Evolutionary conservation across 2,888 invertebrate genomes (phyloP), one percentile per base, ranked within the genome.

Genomic region (Phaedon cochleariae): DNA sequence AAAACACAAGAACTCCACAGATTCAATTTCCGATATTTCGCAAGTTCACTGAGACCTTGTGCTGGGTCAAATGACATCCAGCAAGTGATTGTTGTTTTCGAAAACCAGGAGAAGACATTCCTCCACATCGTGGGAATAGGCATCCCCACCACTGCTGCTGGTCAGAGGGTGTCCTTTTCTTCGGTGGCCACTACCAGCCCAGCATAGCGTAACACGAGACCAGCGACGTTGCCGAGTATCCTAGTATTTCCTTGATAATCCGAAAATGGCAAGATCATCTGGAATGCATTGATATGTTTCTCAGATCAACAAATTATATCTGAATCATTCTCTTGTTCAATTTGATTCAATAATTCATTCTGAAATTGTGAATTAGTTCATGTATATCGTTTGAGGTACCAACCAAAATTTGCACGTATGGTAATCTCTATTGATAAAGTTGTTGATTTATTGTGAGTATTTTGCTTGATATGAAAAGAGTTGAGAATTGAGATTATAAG

Each of bases 111-210:
- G 73, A 76, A 77, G 55, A 22, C 55, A 79, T 79, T 79, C 78
- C 79, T 74, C 77, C 75, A 77, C 73, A 77, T 75, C 79, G 79
- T 79, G 79, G 79, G 79, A 79, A 79, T 76, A 71, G 69, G 59
- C 59, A 55, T 55, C 64, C 65, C 66, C 64, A 58, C 65, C 68
- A 70, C 72, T 66, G 65, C 70, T 67, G 66, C 64, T 73, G 74
- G 74, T 70, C 72, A 71, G 68, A 68, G 64, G 70, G 72, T 69
- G 70, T 68, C 71, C 72, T 70, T 68, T 67, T 69, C 67, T 61
- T 55, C 58, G 62, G 59, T 67, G 64, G 66, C 67, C 65, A 65
- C 62, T 62, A 48, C 54, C 34, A 34, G 15, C 20, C 29, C 37
- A 20, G 41, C 48, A 34, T 37, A 34, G 54, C 37, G 55, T 55